Base-by-base conservation (phyloP, 2,888 invertebrate genomes). In the Gisinianus flammeolus region DNA sequence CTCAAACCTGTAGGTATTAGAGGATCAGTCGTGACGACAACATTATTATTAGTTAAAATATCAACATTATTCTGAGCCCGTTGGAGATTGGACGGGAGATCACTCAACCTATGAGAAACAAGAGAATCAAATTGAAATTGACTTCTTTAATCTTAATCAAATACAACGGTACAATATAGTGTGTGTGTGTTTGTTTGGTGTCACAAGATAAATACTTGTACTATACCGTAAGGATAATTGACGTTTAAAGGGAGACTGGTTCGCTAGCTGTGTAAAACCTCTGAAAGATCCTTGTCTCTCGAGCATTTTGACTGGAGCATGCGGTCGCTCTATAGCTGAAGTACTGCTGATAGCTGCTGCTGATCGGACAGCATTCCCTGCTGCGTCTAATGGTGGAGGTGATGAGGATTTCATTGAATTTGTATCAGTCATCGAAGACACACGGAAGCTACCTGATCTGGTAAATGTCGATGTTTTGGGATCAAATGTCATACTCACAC, bases 221-320 rank as follows among this genome's bases (percentile, higher is more conserved):
- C 10, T n/a, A 12, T 19, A 62, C 62, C 74, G 35, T 83, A 98
- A 90, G 81, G 97, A 98, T 90, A 97, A 93, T 88, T 98, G 97
- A 66, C 98, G 91, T 89, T 98, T 98, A 89, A 95, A 98, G 80
- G 94, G 98, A 24, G 96, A 96, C 86, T 93, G 94, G 88, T 90
- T 92, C 85, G 91, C 92, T 56, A 93, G 89, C 86, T 94, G 94
- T 85, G 92, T 91, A 88, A 97, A 94, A 70, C 95, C 96, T 75
- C 97, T 91, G 90, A 97, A 96, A 81, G 96, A 96, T 83, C 97
- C 96, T 88, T 99, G 98, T 44, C 98, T 90, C 87, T 97, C 94
- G 76, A 99, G 90, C 91, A 98, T 93, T 83, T 94, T 93, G 44
- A 94, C 94, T 62, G 98, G 97, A 79, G 98, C 98, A 87, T 97